Evolutionary conservation across 2,797 vertebrate species (phyloP).

Genomic region (Tadarida brasiliensis): DNA sequence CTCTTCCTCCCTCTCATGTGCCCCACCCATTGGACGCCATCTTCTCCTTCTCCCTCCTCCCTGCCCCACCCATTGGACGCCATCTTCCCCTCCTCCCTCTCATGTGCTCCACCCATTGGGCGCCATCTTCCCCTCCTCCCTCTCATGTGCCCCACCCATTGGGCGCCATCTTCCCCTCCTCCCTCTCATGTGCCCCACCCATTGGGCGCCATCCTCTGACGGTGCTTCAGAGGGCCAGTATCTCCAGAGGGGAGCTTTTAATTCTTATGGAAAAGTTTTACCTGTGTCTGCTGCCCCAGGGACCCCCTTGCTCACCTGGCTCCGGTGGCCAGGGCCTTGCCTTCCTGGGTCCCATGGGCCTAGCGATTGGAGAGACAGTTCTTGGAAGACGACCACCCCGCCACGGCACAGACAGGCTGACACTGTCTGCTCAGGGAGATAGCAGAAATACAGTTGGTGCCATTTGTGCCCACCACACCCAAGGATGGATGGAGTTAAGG

Average conservation of each 20-base stretch:
- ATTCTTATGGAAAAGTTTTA: neutral
- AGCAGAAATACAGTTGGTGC: neutral
- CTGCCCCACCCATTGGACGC: too few species aligned
- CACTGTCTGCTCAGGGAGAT: neutral
- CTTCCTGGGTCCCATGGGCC: neutral
- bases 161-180: too few species aligned
- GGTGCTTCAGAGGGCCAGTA: accelerated
- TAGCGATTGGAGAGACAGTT: neutral
- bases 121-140: too few species aligned
- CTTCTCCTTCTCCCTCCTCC: neutral
- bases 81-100: neutral
- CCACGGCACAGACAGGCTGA: neutral
- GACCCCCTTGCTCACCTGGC: neutral
- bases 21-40: neutral
- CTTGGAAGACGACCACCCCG: neutral
- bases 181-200: neutral
- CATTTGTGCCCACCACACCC: neutral
- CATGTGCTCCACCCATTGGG: accelerated
- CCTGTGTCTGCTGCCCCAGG: neutral
- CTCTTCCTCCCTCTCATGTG: too few species aligned
- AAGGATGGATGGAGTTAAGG: neutral
- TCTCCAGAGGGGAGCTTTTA: neutral
- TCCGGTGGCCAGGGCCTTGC: neutral
- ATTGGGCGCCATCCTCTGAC: too few species aligned
- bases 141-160: too few species aligned